phyloP scores from a whole-genome alignment of 2,113 vertebrate genomes.

The Corvus hawaiiensis region DNA sequence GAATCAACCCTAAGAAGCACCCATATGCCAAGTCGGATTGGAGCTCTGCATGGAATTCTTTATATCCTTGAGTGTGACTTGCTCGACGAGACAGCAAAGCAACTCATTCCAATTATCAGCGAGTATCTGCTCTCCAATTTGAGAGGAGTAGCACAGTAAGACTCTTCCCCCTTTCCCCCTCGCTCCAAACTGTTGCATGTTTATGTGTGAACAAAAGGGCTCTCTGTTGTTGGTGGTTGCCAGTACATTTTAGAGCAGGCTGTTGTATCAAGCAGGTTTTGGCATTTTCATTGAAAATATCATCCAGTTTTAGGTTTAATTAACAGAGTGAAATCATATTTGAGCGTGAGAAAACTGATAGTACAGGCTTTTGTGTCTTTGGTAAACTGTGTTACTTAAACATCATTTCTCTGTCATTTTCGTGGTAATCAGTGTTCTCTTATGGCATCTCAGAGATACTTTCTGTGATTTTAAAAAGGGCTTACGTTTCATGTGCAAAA shows the following conservation, averaged over 20 bases:
- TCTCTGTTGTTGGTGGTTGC: background rate
- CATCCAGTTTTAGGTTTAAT: background rate
- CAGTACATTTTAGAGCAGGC: background rate
- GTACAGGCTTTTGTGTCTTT: background rate
- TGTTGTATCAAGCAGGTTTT: background rate
- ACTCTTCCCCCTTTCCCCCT: background rate
- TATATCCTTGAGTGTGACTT: conserved; percentile 96
- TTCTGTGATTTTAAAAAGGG: background rate
- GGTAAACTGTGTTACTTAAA: background rate
- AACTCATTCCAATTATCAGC: conserved; percentile 88
- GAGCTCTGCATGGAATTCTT: conserved; percentile 90
- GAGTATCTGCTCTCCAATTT: conserved; percentile 94
- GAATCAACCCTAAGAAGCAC: conserved; percentile 90
- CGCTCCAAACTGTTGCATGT: background rate
- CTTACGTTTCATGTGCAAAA: background rate
- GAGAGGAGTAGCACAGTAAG: conserved; percentile 87
- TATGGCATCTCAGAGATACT: background rate
- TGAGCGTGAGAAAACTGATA: background rate
- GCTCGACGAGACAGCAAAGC: conserved; percentile 91
- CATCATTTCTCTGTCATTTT: background rate
- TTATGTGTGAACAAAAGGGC: background rate
- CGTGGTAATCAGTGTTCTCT: background rate
- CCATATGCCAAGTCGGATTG: conserved; percentile 90
- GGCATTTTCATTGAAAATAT: background rate
- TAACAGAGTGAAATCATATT: background rate